phyloP scores from a whole-genome alignment of 2,113 vertebrate genomes.

The Paralichthys olivaceus region DNA sequence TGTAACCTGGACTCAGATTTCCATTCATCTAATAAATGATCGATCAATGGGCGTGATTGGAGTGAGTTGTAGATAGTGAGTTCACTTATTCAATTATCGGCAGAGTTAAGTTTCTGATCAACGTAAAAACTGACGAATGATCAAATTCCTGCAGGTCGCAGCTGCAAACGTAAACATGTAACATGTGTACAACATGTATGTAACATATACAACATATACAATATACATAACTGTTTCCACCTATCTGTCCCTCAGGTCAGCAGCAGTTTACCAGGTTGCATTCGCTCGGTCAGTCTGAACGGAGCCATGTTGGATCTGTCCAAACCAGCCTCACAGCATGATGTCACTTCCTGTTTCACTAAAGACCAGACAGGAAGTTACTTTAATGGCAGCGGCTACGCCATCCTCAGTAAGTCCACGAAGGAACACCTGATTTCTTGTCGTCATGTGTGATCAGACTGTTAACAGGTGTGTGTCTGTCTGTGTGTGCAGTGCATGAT shows the following conservation, averaged over 20 bases:
- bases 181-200: too few species aligned
- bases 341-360: conserved; percentile 86
- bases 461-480: neutral
- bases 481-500: conserved; percentile 82
- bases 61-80: too few species aligned
- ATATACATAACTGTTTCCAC: too few species aligned
- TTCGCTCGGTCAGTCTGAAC: conserved; percentile 85
- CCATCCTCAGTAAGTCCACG: conserved; percentile 84
- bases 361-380: conserved; percentile 87
- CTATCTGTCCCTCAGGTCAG: conserved; percentile 83
- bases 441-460: neutral
- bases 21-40: neutral
- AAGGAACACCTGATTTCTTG: neutral
- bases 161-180: too few species aligned
- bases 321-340: conserved; percentile 73
- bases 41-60: too few species aligned
- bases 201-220: too few species aligned
- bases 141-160: too few species aligned
- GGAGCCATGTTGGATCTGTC: conserved; percentile 77
- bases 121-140: too few species aligned
- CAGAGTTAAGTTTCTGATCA: too few species aligned
- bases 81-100: too few species aligned
- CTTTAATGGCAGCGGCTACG: conserved; percentile 92
- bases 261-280: conserved; percentile 88
- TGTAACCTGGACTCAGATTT: too few species aligned